Base-by-base conservation (phyloP, 2,113 vertebrate genomes). In the Mola mola region DNA sequence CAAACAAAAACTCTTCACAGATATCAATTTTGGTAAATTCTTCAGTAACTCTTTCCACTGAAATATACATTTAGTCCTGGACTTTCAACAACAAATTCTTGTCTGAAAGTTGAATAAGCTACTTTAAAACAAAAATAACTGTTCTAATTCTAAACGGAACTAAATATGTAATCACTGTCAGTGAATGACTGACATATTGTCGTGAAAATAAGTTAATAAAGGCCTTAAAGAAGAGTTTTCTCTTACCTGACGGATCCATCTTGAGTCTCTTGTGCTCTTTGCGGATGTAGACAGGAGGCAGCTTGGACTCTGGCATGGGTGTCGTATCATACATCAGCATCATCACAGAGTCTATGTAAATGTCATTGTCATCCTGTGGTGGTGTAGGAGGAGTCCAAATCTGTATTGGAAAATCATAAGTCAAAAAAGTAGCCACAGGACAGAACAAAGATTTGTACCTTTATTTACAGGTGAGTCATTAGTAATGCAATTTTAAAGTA, bases 321-420 rank as follows among this genome's bases (percentile, higher is more conserved):
- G 90, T 90, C 33, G 90, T 90, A 82, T 97, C 95, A 51, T 97
- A 97, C 94, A 96, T 95, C 65, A 97, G 88, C 83, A 95, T 95
- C 92, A 97, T 96, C 24, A 96, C 95, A 4, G 95, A 95, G 80
- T 97, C 95, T 2, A 96, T 95, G 66, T 97, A 96, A 71, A 96
- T 95, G 52, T 96, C 95, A 8, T 96, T 96, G 80, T 97, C 95
- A 59, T 97, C 95, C 73, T 96, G 95, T 31, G 95, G 95, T 3
- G 95, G 95, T 4, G 95, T 97, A 5, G 95, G 95, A 8, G 95
- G 95, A 44, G 95, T 96, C 95, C 95, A 97, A 55, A 97, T 87
- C 95, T 97, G 70, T 43, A 66, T 28, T 24, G 21, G 29, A 56
- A 78, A 33, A 22, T 13, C 3, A 50, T 2, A 31, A 40, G 12